Evolutionary conservation across 2,113 vertebrate genomes (phyloP), one percentile per base, ranked within the genome.

Genomic region (Corvus hawaiiensis): DNA sequence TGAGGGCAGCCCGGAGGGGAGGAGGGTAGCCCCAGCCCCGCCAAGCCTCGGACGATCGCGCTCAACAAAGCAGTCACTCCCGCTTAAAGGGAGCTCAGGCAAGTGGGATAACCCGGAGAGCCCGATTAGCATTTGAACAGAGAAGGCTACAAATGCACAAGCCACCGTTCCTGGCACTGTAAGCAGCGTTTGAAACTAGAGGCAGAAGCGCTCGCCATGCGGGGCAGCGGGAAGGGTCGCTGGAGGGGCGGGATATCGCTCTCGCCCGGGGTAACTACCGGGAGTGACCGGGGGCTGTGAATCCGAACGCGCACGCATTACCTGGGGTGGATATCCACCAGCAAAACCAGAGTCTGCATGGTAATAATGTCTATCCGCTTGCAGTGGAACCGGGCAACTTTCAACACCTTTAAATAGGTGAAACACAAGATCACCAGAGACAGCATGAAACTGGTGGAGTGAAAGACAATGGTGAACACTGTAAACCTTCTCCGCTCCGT

Each of bases 311-410:
- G 39, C 43, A 51, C 8, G 1, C 73, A 2, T 96, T 96, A 98
- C 98, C 98, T 98, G 94, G 98, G 98, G 71, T 98, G 98, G 64
- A 99, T 98, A 86, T 98, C 98, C 32, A 98, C 98, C 71, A 99
- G 95, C 95, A 98, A 97, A 68, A 98, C 97, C 63, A 98, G 97
- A 17, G 97, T 98, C 95, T 98, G 98, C 97, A 98, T 97, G 18
- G 98, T 98, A 52, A 98, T 98, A 10, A 98, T 93, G 35, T 98
- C 97, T 73, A 98, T 98, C 97, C 97, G 95, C 94, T 96, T 98
- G 97, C 98, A 98, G 95, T 98, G 98, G 83, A 98, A 98, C 51
- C 98, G 94, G 22, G 98, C 98, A 92, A 98, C 98, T 90, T 96
- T 97, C 84, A 98, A 84, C 86, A 98, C 98, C 94, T 98, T 97